phyloP scores from a whole-genome alignment of 2,888 invertebrate species.

The Drosophila kambysellisi region DNA sequence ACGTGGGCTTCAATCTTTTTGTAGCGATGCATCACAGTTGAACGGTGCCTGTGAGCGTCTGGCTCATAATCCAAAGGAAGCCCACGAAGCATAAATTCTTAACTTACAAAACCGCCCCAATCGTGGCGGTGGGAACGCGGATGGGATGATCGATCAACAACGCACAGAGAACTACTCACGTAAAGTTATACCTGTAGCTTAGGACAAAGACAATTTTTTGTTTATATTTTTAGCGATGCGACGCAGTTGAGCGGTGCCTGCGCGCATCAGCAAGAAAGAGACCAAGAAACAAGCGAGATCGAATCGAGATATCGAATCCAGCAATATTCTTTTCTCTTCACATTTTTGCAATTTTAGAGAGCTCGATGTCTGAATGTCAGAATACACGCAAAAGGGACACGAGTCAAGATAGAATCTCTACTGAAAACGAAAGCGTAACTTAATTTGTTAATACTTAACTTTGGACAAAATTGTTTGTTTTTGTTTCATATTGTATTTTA shows the following conservation, averaged over 20 bases:
- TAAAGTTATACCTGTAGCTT: constrained; percentile 42
- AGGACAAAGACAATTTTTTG: constrained; percentile 59
- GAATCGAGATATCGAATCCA: constrained; percentile 21
- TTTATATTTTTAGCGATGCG: constrained; percentile 60
- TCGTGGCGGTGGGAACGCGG: constrained; percentile 4
- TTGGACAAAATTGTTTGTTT: constrained; percentile 62
- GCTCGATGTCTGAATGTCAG: constrained; percentile 19
- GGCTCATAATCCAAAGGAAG: constrained; percentile 22
- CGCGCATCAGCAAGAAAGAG: constrained; percentile 44
- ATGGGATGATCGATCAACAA: constrained; percentile 21
- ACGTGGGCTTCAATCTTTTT: constrained; percentile 59
- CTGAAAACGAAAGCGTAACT: constrained; percentile 56
- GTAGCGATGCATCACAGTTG: constrained; percentile 75
- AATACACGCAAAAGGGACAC: constrained; percentile 14
- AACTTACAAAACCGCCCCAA: background rate
- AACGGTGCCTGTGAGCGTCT: constrained; percentile 74
- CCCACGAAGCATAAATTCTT: constrained; percentile 10
- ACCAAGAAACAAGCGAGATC: constrained; percentile 17
- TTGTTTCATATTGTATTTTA: constrained; percentile 71
- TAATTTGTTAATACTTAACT: constrained; percentile 49
- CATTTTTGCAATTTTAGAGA: constrained; percentile 31
- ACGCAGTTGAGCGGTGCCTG: constrained; percentile 66
- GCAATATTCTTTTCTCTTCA: constrained; percentile 13
- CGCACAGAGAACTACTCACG: constrained; percentile 18
- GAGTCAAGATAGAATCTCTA: constrained; percentile 17